phyloP scores from a whole-genome alignment of 1,140 invertebrate species.

The Cotesia chilonis region DNA sequence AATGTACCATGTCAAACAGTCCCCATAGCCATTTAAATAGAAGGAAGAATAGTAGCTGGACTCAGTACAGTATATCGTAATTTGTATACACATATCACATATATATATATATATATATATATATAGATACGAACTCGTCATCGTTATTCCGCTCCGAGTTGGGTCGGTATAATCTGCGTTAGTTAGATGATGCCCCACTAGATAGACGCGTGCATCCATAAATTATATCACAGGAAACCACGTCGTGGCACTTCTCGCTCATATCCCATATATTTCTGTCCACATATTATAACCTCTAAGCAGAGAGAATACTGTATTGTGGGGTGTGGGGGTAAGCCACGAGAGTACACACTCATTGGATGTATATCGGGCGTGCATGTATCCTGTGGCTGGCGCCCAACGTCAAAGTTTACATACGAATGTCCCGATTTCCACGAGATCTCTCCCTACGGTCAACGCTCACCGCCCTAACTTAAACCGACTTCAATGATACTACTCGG shows the following conservation, averaged over 20 bases:
- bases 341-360: slow-evolving; percentile 22
- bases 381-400: slow-evolving; percentile 26
- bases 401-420: slow-evolving; percentile 59
- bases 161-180: slow-evolving; percentile 4
- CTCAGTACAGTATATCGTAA: no score
- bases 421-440: slow-evolving; percentile 43
- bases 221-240: slow-evolving; percentile 14
- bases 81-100: no score
- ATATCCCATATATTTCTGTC: neutral
- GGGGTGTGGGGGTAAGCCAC: no score
- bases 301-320: no score
- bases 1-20: slow-evolving; percentile 52
- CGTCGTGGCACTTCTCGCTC: slow-evolving; percentile 12
- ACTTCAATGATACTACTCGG: slow-evolving; percentile 16
- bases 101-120: neutral
- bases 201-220: slow-evolving; percentile 20
- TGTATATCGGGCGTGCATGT: slow-evolving; percentile 31
- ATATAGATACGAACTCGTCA: neutral
- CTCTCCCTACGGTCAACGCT: slow-evolving; percentile 6
- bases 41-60: no score
- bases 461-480: neutral
- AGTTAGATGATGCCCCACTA: neutral
- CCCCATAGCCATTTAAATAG: neutral
- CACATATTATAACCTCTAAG: no score
- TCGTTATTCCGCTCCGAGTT: neutral